Conservation (phyloP, 2,888 invertebrate species). For the Timandra comae region DNA sequence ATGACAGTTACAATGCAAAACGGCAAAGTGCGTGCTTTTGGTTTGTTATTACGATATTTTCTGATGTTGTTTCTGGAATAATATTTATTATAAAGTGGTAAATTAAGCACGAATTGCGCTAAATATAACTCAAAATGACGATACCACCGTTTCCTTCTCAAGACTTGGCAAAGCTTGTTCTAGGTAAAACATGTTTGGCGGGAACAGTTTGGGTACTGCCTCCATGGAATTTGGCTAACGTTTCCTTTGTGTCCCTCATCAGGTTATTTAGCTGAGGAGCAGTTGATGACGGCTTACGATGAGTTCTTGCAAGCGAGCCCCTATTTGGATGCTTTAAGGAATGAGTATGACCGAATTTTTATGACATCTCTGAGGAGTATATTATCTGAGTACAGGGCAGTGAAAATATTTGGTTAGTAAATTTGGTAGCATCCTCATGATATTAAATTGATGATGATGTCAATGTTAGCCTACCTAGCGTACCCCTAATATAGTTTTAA, state of each 20-base stretch:
- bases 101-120: not conserved
- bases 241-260: constrained; percentile 23
- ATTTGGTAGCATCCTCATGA: not conserved
- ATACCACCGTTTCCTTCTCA: constrained; percentile 64
- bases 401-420: constrained; percentile 61
- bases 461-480: too few relatives aligned
- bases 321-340: constrained; percentile 60
- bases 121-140: constrained; percentile 34
- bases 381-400: constrained; percentile 67
- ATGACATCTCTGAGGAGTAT: constrained; percentile 68
- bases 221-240: constrained; percentile 9
- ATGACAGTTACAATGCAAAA: not conserved
- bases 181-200: constrained; percentile 63
- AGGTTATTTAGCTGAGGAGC: constrained; percentile 71
- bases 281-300: constrained; percentile 70
- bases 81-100: not conserved
- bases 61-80: too few relatives aligned
- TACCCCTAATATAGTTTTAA: too few relatives aligned
- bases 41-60: constrained; percentile 8
- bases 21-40: constrained; percentile 12
- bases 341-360: constrained; percentile 69
- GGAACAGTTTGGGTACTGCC: constrained; percentile 41
- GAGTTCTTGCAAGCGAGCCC: constrained; percentile 68
- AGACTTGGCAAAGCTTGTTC: constrained; percentile 66
- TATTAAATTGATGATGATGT: too few relatives aligned